These are phyloP conservation scores for Petrophora chlorosata DNA, from an alignment of 2,888 invertebrate species.

Conservation along the genomic window DNA sequence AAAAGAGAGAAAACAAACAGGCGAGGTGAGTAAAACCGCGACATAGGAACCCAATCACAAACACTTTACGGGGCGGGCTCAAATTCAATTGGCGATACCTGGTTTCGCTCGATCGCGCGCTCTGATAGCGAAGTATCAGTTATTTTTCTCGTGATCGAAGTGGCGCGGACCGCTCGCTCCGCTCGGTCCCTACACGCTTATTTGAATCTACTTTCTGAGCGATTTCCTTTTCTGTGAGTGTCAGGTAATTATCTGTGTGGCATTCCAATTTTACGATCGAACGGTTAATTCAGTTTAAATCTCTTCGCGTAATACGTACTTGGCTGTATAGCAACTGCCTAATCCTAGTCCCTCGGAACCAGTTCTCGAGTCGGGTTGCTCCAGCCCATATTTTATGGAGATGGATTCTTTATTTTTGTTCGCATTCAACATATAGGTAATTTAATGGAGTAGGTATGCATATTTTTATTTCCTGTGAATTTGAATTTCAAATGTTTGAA, in stretches of 20 bases:
- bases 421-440: constrained; percentile 26
- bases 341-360: constrained; percentile 74
- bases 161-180: constrained; percentile 53
- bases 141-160: constrained; percentile 67
- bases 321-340: constrained; percentile 71
- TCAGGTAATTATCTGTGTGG: constrained; percentile 84
- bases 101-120: constrained; percentile 62
- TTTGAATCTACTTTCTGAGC: constrained; percentile 79
- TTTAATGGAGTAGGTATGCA: constrained; percentile 28
- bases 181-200: constrained; percentile 74
- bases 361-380: constrained; percentile 52
- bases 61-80: constrained; percentile 40
- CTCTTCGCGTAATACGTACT: constrained; percentile 80
- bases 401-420: constrained; percentile 44
- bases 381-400: constrained; percentile 47
- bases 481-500: constrained; percentile 34
- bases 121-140: constrained; percentile 64
- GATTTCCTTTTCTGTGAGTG: constrained; percentile 83
- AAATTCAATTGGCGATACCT: constrained; percentile 67
- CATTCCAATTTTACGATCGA: constrained; percentile 84
- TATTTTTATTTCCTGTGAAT: constrained; percentile 37
- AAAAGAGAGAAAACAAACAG: constrained; percentile 22
- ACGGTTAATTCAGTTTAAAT: constrained; percentile 84
- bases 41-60: constrained; percentile 38
- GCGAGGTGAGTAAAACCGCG: constrained; percentile 31